Evolutionary conservation across 2,888 invertebrate genomes (phyloP).

Genomic region (Linyphia triangularis): DNA sequence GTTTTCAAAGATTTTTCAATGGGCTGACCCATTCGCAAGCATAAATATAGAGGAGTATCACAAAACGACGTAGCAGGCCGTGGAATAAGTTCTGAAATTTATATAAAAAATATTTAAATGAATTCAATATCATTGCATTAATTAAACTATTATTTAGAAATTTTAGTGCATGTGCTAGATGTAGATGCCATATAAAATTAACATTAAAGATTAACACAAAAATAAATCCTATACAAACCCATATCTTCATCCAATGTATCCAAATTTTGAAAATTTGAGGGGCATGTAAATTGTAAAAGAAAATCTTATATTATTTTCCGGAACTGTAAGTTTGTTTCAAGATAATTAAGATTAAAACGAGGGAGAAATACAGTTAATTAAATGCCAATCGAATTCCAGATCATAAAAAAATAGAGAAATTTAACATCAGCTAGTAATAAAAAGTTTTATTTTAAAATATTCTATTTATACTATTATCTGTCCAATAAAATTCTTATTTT

Average conservation of each 20-base stretch:
- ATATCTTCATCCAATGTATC: constrained; percentile 57
- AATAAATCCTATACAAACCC: constrained; percentile 52
- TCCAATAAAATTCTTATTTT: too few relatives aligned
- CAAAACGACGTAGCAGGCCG: constrained; percentile 93
- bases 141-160: neutral
- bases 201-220: neutral
- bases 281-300: constrained; percentile 57
- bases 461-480: too few relatives aligned
- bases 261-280: constrained; percentile 43
- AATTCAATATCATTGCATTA: neutral
- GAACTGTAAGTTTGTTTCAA: too few relatives aligned
- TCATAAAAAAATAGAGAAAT: too few relatives aligned
- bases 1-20: constrained; percentile 77
- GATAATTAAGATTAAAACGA: too few relatives aligned
- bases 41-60: constrained; percentile 95
- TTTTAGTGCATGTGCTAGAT: neutral
- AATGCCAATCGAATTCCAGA: too few relatives aligned
- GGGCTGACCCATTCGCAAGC: constrained; percentile 92
- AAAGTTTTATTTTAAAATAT: too few relatives aligned
- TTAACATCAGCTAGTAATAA: too few relatives aligned
- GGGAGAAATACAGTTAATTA: too few relatives aligned
- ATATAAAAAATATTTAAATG: neutral
- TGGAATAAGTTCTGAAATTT: constrained; percentile 89
- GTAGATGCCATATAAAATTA: neutral
- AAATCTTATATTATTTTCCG: neutral